Percentiles rank a stretch among this genome's conserved stretches.
Conservation (phyloP, 2,797 vertebrate genomes). For the Neostethus bicornis region DNA sequence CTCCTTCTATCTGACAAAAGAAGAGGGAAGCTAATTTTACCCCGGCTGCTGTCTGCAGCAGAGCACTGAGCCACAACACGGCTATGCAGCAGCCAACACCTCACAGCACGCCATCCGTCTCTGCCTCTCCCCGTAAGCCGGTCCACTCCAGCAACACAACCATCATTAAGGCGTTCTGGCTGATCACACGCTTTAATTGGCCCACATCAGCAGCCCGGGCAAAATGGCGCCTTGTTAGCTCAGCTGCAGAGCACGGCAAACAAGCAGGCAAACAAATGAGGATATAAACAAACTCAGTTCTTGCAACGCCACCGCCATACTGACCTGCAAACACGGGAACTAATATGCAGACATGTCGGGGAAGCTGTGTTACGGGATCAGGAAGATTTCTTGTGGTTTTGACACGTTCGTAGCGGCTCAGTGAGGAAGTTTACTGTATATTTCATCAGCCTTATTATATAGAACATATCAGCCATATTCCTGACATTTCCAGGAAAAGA, state of each 20-base stretch:
- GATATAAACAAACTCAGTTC: constrained; percentile 57
- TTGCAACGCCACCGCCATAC: constrained; percentile 25
- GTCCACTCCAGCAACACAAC: constrained; percentile 72
- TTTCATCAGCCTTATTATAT: not conserved
- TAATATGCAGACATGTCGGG: constrained; percentile 33
- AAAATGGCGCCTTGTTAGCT: constrained; percentile 81
- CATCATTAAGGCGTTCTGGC: constrained; percentile 85
- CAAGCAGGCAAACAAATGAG: constrained; percentile 72
- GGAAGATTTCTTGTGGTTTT: constrained; percentile 20
- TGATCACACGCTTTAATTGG: constrained; percentile 86
- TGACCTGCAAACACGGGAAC: constrained; percentile 51
- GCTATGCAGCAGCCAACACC: constrained; percentile 64
- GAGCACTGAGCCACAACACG: constrained; percentile 71
- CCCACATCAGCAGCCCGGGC: constrained; percentile 62
- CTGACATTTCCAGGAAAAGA: constrained; percentile 18
- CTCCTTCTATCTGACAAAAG: constrained; percentile 43
- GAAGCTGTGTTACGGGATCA: constrained; percentile 9
- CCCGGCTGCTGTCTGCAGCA: constrained; percentile 62
- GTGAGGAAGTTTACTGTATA: constrained; percentile 14
- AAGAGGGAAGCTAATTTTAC: constrained; percentile 57
- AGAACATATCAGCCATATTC: constrained; percentile 13
- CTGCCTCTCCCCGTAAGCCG: constrained; percentile 48
- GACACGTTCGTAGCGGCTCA: not conserved
- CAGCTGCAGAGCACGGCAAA: constrained; percentile 73
- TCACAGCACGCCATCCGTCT: constrained; percentile 64